Evolutionary conservation across 2,113 vertebrate species (phyloP), one percentile per base, ranked within the genome.

Genomic region (Gnathonemus echidnorhynchus): DNA sequence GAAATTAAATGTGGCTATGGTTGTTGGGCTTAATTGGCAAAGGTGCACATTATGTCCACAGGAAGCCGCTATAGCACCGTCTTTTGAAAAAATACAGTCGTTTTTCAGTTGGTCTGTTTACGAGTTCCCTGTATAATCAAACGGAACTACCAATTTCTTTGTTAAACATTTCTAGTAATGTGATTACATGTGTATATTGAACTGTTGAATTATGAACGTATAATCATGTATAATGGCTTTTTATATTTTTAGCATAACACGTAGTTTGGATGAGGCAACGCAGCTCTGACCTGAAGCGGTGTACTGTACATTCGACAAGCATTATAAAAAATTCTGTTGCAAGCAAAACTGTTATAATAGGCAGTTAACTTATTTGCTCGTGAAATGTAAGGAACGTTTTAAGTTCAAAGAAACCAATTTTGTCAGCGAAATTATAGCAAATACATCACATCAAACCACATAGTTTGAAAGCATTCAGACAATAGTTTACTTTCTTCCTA

Each of bases 41-140:
- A 80, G 74, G 35, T 80, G 15, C 86, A 35, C 86, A 3, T 35
- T 52, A 39, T 50, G 86, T 87, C 86, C 86, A 87, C 86, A 48
- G 86, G 86, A 53, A 87, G 86, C 86, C 86, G 86, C 86, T 87
- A 56, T 52, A 52, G 86, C 50, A 53, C 86, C 86, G 86, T 48
- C 27, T 35, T 56, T 87, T 39, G 86, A 53, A 87, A 87, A 87
- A 19, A 87, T 31, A 31, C 13, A 27, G 27, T 35, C 86, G 49
- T 48, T 27, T 70, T 35, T 21, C 46, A 39, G 13, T 31, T 8
- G 19, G 86, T 87, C 86, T 35, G 27, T 53, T 49, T 87, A 87
- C 46, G 86, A 52, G 24, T 53, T 35, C 27, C 50, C 31, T 87
- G 27, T 48, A 46, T 48, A 87, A 53, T 52, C 86, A 52, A 87